phyloP scores from a whole-genome alignment of 2,797 vertebrate genomes.

The Cacajao melanocephalus region DNA sequence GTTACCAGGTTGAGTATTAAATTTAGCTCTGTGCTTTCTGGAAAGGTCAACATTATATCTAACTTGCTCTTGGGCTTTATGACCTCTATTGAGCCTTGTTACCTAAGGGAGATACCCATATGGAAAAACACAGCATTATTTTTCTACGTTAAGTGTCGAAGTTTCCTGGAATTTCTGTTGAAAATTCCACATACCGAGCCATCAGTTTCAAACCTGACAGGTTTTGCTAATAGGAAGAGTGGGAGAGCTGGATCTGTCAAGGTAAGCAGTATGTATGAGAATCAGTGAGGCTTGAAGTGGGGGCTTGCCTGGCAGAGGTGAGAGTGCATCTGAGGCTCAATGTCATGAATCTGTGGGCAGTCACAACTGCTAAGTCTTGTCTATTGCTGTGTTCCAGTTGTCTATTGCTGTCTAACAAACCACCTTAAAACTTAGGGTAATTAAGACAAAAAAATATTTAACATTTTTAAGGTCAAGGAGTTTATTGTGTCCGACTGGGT shows the following conservation, averaged over 20 bases:
- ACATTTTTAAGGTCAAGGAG: background rate
- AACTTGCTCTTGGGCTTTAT: slow-evolving; percentile 40
- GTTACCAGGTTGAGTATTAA: slow-evolving; percentile 52
- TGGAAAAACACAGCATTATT: slow-evolving; percentile 47
- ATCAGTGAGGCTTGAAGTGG: background rate
- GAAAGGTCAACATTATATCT: slow-evolving; percentile 63
- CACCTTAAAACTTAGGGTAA: background rate
- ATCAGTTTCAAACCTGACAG: slow-evolving; percentile 67
- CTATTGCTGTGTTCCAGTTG: background rate
- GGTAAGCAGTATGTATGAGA: background rate
- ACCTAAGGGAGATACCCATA: slow-evolving; percentile 25
- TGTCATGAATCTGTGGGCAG: background rate
- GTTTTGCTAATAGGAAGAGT: slow-evolving; percentile 48
- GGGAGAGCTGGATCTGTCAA: slow-evolving; percentile 23
- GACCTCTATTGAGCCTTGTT: slow-evolving; percentile 49
- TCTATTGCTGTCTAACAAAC: background rate
- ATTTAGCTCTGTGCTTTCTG: slow-evolving; percentile 64
- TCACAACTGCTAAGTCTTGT: background rate
- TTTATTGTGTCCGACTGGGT: background rate
- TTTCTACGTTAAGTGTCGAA: slow-evolving; percentile 20
- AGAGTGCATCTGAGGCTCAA: background rate
- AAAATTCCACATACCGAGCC: slow-evolving; percentile 40
- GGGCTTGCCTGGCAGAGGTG: background rate
- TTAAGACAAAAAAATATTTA: background rate
- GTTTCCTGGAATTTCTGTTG: slow-evolving; percentile 42